Evolutionary conservation across 2,113 vertebrate species (phyloP), one percentile per base, ranked within the genome.

Genomic region (Agelaius tricolor): DNA sequence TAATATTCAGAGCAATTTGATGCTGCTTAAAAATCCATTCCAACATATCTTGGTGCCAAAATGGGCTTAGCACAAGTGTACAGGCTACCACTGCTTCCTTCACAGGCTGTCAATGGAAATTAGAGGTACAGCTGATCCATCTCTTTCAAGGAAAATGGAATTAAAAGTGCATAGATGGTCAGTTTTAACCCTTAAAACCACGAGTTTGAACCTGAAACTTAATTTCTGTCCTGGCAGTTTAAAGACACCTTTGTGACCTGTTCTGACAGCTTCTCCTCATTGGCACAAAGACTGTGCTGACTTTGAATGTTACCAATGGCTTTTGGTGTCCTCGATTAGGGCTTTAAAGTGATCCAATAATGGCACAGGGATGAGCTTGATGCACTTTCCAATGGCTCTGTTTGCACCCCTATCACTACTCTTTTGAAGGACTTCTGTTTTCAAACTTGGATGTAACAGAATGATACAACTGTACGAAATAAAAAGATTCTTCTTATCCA

Each of bases 121-220:
- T 30, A 11, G 0, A 74, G 15, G 10, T 17, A 39, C 0, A 63
- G 5, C 8, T 2, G 8, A 68, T 23, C 20, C 8, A 7, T 30
- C 35, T 44, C 46, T 68, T 65, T 28, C 15, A 47, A 27, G 16
- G 16, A 23, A 63, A 77, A 51, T 6, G 13, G 16, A 69, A 58
- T 54, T 65, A 46, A 17, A 71, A 58, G 24, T 16, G 7, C 22
- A 57, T 0, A 24, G 3, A 66, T 22, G 7, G 52, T 39, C 15
- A 43, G 16, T 43, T 89, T 84, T 47, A 80, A 89, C 22, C 5
- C 28, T 69, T 68, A 47, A 61, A 61, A n/a, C 2, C 24, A 52
- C 7, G 33, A 93, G 31, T 71, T 57, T 8, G 57, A 61, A 75
- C 41, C 8, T 33, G 11, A 77, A 74, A 66, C 10, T 65, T 22